These are phyloP conservation scores for Melipona bicolor DNA, from an alignment of 2,888 invertebrate species.

Conservation along the genomic window DNA sequence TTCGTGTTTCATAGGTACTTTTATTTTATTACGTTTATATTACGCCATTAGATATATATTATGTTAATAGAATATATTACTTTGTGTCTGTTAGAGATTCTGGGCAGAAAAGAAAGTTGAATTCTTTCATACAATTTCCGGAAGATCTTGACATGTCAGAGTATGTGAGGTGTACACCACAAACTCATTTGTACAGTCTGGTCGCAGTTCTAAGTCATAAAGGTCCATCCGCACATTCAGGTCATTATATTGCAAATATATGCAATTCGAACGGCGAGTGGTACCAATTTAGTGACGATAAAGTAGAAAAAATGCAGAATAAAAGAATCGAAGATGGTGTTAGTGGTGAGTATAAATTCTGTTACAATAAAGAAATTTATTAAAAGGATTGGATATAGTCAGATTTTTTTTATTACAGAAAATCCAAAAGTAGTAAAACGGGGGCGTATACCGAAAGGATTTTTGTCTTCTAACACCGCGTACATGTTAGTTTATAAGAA, in stretches of 20 bases:
- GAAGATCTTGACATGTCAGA: slow-evolving; percentile 87
- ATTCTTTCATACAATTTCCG: slow-evolving; percentile 86
- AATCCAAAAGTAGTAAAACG: slow-evolving; percentile 78
- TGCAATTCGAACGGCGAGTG: slow-evolving; percentile 85
- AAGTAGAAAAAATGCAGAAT: slow-evolving; percentile 84
- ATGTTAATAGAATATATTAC: not conserved
- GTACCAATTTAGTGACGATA: slow-evolving; percentile 89
- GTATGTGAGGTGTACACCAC: slow-evolving; percentile 80
- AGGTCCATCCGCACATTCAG: slow-evolving; percentile 88
- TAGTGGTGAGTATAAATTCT: slow-evolving; percentile 69
- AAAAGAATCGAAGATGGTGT: slow-evolving; percentile 82
- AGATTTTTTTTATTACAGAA: slow-evolving; percentile 68
- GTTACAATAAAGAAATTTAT: not conserved
- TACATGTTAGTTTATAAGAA: slow-evolving; percentile 88
- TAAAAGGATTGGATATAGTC: slow-evolving; percentile 1
- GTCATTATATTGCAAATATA: slow-evolving; percentile 87
- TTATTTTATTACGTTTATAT: not conserved
- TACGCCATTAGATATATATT: not conserved
- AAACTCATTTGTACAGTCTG: slow-evolving; percentile 85
- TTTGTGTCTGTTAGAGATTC: slow-evolving; percentile 83
- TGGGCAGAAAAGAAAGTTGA: slow-evolving; percentile 87
- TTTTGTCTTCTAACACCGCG: slow-evolving; percentile 86
- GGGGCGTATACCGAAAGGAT: slow-evolving; percentile 83
- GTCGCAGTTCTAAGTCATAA: slow-evolving; percentile 88
- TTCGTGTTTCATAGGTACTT: slow-evolving; percentile 87